phyloP scores from a whole-genome alignment of 2,797 vertebrate genomes.

The Micrastur ruficollis region DNA sequence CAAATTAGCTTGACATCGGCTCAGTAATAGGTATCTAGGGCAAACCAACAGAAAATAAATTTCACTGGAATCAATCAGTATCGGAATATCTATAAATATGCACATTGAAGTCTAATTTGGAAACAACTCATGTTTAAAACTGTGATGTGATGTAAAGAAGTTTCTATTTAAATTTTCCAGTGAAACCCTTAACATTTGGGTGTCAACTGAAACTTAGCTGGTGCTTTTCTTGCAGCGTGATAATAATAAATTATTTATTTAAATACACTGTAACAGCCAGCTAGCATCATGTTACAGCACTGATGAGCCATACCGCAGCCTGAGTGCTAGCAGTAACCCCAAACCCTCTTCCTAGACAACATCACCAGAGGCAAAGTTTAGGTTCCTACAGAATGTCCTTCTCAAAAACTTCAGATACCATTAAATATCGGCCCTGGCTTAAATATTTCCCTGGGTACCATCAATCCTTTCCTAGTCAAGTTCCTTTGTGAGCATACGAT shows the following conservation, averaged over 20 bases:
- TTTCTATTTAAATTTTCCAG: neutral
- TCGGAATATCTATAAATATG: neutral
- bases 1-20: neutral
- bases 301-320: neutral
- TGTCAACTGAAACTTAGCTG: neutral
- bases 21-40: constrained; percentile 6
- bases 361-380: neutral
- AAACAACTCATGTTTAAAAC: neutral
- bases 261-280: neutral
- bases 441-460: neutral
- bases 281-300: neutral
- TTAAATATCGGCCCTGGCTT: neutral
- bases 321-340: neutral
- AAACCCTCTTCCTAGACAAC: neutral
- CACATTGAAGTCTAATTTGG: neutral
- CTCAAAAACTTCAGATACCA: neutral
- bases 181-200: neutral
- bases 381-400: neutral
- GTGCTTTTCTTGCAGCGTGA: neutral
- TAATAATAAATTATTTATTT: neutral
- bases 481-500: neutral
- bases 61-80: neutral
- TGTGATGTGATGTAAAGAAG: neutral
- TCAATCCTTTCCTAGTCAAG: neutral
- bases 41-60: neutral